Evolutionary conservation across 2,797 vertebrate genomes (phyloP).

Genomic region (Fistularia commersonii): DNA sequence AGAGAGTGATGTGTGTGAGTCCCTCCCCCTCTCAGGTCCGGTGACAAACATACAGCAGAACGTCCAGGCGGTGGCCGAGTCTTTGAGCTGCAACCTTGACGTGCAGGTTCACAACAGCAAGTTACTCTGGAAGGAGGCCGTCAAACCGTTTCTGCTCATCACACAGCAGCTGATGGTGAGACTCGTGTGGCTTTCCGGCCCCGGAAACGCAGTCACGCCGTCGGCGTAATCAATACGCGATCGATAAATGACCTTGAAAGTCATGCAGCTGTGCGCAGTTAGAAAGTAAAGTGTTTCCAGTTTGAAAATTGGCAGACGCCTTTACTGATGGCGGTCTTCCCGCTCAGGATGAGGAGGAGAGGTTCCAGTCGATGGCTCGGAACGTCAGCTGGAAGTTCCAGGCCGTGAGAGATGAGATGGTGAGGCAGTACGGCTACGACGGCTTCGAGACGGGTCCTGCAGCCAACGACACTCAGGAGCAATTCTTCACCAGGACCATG

Average conservation of each 20-base stretch:
- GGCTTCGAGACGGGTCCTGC: background rate
- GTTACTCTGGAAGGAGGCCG: conserved; percentile 72
- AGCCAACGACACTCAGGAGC: conserved; percentile 73
- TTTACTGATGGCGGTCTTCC: background rate
- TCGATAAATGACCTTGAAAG: too few species aligned
- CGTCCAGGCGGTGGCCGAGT: conserved; percentile 72
- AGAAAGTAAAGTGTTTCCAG: background rate
- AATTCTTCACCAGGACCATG: conserved; percentile 74
- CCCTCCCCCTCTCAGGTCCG: conserved; percentile 83
- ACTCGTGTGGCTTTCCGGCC: too few species aligned
- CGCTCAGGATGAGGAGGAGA: conserved; percentile 59
- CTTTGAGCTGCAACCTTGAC: conserved; percentile 85
- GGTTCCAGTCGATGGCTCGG: conserved; percentile 55
- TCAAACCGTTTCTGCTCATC: conserved; percentile 63
- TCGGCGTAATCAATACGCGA: too few species aligned
- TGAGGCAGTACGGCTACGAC: conserved; percentile 68
- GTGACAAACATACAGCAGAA: conserved; percentile 79
- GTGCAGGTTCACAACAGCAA: conserved; percentile 82
- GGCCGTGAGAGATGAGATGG: conserved; percentile 75
- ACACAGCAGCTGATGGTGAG: conserved; percentile 77
- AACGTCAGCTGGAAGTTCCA: conserved; percentile 67
- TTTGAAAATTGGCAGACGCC: background rate
- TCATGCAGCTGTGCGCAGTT: too few species aligned
- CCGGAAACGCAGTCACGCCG: too few species aligned
- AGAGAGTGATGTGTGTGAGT: background rate